A percentile compares a stretch with the other conserved stretches of the same genome.
These are phyloP conservation scores for Meghimatium bilineatum DNA, from an alignment of 2,888 invertebrate species.

Conservation along the genomic window DNA sequence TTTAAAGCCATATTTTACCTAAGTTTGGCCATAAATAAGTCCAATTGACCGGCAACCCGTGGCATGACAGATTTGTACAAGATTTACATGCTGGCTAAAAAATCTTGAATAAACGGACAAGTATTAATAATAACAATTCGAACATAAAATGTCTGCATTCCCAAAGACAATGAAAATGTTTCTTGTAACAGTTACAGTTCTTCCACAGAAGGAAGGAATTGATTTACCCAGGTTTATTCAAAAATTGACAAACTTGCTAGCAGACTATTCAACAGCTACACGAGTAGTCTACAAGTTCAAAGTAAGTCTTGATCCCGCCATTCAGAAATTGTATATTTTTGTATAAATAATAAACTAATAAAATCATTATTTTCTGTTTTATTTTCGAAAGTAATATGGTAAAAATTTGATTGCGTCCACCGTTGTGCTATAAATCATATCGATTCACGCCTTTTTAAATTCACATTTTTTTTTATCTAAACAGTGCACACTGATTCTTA, in stretches of 20 bases:
- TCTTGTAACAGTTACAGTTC: slow-evolving; percentile 44
- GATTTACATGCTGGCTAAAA: no score
- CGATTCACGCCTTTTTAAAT: no score
- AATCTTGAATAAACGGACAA: no score
- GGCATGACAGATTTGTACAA: no score
- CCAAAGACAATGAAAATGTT: slow-evolving; percentile 47
- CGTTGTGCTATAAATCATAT: no score
- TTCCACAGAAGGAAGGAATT: slow-evolving; percentile 54
- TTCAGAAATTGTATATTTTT: neutral
- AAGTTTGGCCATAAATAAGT: no score
- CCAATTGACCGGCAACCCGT: no score
- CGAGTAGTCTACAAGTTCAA: slow-evolving; percentile 64
- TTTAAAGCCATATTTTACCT: no score
- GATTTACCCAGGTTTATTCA: slow-evolving; percentile 58
- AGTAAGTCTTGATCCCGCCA: slow-evolving; percentile 51
- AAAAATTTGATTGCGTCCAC: no score
- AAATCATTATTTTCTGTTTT: neutral
- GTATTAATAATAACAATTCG: neutral
- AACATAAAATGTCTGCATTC: slow-evolving; percentile 29
- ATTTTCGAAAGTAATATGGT: neutral
- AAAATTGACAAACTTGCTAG: slow-evolving; percentile 57
- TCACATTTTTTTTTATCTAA: neutral
- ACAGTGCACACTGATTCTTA: no score
- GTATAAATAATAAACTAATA: neutral
- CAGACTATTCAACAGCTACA: slow-evolving; percentile 59